Conservation (phyloP, 1,140 invertebrate species). For the Drosophila pseudoananassae region DNA sequence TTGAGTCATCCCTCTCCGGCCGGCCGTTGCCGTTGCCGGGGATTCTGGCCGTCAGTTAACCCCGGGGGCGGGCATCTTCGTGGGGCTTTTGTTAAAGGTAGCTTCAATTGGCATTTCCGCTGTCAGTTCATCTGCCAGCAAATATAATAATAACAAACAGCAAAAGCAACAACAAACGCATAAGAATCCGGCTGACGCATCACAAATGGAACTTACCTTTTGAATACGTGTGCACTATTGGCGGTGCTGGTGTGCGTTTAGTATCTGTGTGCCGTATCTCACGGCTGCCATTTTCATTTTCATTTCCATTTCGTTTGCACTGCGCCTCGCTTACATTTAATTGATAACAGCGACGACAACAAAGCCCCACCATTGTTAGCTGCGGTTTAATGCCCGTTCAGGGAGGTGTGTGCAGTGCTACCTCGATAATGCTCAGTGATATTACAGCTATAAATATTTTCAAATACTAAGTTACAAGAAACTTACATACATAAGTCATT, state of each 20-base stretch:
- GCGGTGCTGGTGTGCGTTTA: not conserved
- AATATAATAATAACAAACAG: constrained; percentile 39
- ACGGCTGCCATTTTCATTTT: constrained; percentile 78
- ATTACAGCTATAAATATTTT: not conserved
- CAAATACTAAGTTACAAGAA: too few relatives aligned
- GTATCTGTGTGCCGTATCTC: constrained; percentile 38
- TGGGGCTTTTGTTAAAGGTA: constrained; percentile 76
- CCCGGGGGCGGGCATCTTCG: constrained; percentile 52
- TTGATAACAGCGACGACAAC: constrained; percentile 76
- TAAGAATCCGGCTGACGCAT: constrained; percentile 69
- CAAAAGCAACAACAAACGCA: constrained; percentile 48
- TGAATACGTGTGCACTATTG: constrained; percentile 52
- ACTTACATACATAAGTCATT: too few relatives aligned
- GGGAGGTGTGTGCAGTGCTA: constrained; percentile 32
- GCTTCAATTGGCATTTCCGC: constrained; percentile 78
- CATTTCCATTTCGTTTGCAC: constrained; percentile 45
- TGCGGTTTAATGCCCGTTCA: constrained; percentile 58
- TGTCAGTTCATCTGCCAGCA: constrained; percentile 47
- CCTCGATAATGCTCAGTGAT: not conserved
- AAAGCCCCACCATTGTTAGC: constrained; percentile 64
- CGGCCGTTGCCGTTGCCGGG: too few relatives aligned
- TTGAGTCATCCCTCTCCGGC: constrained; percentile 50
- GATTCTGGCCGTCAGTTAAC: constrained; percentile 15
- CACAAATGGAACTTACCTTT: constrained; percentile 60
- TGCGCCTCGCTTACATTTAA: constrained; percentile 65